These are phyloP conservation scores for Dasyornis broadbenti DNA, from an alignment of 2,113 vertebrate genomes.

Conservation along the genomic window DNA sequence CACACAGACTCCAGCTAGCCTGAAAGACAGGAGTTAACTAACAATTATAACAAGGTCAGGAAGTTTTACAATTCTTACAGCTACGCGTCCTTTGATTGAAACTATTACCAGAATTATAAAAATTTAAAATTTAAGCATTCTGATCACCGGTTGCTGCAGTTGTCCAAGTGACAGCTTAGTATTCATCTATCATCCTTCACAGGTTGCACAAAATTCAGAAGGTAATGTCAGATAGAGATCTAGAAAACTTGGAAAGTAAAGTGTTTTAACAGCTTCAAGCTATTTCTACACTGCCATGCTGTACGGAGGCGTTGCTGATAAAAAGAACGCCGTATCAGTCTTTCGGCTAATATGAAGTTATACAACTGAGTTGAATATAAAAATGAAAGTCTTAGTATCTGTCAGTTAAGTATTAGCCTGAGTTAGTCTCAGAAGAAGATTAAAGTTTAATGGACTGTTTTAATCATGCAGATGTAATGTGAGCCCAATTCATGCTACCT, in stretches of 20 bases:
- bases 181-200: not conserved
- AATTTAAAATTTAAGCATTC: conserved; percentile 45
- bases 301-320: not conserved
- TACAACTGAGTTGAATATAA: not conserved
- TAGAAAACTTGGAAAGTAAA: not conserved
- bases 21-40: not conserved
- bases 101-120: conserved; percentile 48
- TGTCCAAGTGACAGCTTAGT: not conserved
- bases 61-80: conserved; percentile 12
- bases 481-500: not conserved
- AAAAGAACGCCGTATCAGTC: conserved; percentile 10
- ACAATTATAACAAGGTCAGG: not conserved
- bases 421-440: conserved; percentile 25
- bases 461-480: not conserved
- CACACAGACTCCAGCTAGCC: not conserved
- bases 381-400: not conserved
- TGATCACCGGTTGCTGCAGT: not conserved
- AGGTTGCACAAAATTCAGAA: not conserved
- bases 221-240: not conserved
- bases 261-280: conserved; percentile 32
- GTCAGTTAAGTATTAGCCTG: not conserved
- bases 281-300: conserved; percentile 2
- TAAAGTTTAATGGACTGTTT: conserved; percentile 29
- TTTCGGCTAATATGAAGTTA: conserved; percentile 9
- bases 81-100: conserved; percentile 18